phyloP scores from a whole-genome alignment of 2,797 vertebrate species.

The Pangasius krempfi region DNA sequence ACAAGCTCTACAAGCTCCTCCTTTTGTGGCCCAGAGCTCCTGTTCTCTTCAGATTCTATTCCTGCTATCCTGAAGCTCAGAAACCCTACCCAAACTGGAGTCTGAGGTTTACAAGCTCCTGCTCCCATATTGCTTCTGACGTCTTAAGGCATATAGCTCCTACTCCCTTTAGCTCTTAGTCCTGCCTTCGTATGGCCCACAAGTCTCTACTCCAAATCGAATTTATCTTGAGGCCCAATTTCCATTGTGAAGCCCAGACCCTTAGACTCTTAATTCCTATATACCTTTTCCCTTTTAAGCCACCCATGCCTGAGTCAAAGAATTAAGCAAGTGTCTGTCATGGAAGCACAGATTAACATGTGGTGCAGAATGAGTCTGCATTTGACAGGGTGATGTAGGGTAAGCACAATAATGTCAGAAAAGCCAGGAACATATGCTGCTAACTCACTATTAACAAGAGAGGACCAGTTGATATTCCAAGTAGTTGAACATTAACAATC shows the following conservation, averaged over 20 bases:
- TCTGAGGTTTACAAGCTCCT: background rate
- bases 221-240: background rate
- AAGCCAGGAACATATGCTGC: slow-evolving; percentile 28
- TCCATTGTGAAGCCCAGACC: background rate
- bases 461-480: background rate
- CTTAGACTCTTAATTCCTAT: background rate
- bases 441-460: slow-evolving; percentile 9
- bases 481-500: background rate
- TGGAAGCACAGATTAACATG: slow-evolving; percentile 23
- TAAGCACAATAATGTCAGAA: slow-evolving; percentile 26
- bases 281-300: background rate
- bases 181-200: background rate
- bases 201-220: background rate
- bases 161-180: background rate
- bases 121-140: background rate
- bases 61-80: slow-evolving; percentile 1
- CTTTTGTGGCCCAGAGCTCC: background rate
- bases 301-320: background rate
- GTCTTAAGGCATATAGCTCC: background rate
- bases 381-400: background rate
- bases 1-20: background rate
- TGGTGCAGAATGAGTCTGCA: background rate
- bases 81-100: background rate
- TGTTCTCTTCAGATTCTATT: background rate
- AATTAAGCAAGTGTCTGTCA: slow-evolving; percentile 18